A percentile compares a stretch with the other conserved stretches of the same genome.
Conservation (phyloP, 2,797 vertebrate species). For the Megalops cyprinoides region DNA sequence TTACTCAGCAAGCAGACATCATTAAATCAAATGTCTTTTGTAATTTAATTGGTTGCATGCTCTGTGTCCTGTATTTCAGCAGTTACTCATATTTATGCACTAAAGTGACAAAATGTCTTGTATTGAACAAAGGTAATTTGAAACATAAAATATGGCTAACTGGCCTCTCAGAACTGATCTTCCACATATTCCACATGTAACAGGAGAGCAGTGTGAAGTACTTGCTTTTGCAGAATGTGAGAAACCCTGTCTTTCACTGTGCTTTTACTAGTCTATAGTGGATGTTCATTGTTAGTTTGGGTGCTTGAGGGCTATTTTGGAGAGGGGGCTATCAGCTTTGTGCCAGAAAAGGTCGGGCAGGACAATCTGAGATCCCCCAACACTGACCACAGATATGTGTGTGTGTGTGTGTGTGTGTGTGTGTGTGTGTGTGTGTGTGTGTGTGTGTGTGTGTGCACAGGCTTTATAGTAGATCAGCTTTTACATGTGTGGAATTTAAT, state of each 20-base stretch:
- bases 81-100: conserved; percentile 1
- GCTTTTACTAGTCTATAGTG: neutral
- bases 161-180: neutral
- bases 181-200: neutral
- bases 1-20: conserved; percentile 2
- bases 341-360: neutral
- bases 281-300: neutral
- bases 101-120: conserved; percentile 4
- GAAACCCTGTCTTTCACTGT: neutral
- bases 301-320: neutral
- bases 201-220: conserved; percentile 4
- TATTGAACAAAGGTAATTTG: conserved; percentile 20
- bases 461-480: too few relatives aligned
- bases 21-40: conserved; percentile 13
- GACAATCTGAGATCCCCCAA: neutral
- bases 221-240: neutral
- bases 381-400: neutral
- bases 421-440: neutral
- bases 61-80: conserved; percentile 6
- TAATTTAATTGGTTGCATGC: conserved; percentile 18
- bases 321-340: neutral
- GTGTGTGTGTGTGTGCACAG: too few relatives aligned
- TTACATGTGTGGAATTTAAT: conserved; percentile 12
- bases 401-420: neutral
- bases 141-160: conserved; percentile 12